Base-by-base conservation (phyloP, 2,113 vertebrate genomes). In the Tyto alba region DNA sequence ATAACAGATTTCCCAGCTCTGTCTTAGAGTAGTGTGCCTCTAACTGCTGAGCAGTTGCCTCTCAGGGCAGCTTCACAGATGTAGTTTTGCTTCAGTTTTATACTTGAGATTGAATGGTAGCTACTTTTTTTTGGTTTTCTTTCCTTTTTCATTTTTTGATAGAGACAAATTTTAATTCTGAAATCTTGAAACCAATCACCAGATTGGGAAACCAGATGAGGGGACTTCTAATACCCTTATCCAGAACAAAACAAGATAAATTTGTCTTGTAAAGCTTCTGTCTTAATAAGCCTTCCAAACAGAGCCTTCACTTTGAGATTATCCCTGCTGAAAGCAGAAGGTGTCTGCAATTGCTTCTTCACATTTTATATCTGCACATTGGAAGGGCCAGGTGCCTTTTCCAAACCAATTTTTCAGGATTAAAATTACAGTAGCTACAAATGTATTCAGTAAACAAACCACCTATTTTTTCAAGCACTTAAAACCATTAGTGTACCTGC, bases 401-500 rank as follows among this genome's bases (percentile, higher is more conserved):
- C 53, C 74, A 90, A 91, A 85, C 20, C 52, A 88, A 90, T 95
- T 91, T 95, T 93, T 97, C 78, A 91, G 81, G 77, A 93, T 85
- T 95, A 89, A 91, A 91, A 72, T 85, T 26, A 94, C 57, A 82
- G 67, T 60, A 55, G 74, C 66, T 88, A 36, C 67, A 91, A 90
- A 95, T 91, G 50, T 88, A 90, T 91, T 93, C 69, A 75, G 67
- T 79, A 95, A 94, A 93, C 62, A 94, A 95, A 87, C 52, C n/a
- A 59, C 16, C 32, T 59, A 6, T 3, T 57, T 43, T 89, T 87
- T 67, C 52, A 22, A 89, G 18, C 80, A 81, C n/a, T 63, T 67
- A 78, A 60, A 94, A 85, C 13, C 32, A 32, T 87, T 76, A 85
- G 30, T 20, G 19, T 20, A 72, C 21, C 36, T 85, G 43, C 29